Base-by-base conservation (phyloP, 2,888 invertebrate species). In the Dioctria rufipes region DNA sequence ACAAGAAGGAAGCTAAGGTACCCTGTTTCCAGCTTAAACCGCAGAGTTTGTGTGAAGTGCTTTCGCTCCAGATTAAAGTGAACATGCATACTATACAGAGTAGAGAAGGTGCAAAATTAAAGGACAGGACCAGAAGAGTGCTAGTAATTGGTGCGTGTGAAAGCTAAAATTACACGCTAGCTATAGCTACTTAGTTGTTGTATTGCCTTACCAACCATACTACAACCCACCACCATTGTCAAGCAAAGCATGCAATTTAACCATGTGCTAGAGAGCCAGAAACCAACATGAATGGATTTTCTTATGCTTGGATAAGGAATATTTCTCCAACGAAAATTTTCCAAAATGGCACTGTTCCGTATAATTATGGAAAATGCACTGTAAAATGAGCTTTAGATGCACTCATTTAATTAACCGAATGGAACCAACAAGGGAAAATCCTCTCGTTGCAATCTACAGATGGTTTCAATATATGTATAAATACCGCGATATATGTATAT, bases 131-230 rank as follows among this genome's bases (percentile, higher is more conserved):
- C 25, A 25, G 42, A 60, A 73, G 58, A 42, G 73, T 73, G 13
- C 60, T 73, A 42, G 54, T 73, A 73, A 73, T 73, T 73, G 73
- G 73, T 73, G 73, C 73, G 73, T 73, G 43, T 51, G 73, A 60
- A 73, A 73, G 60, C 73, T 73, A 58, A 73, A 73, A 73, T 73
- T 60, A 73, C 73, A 25, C 25, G 25, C 25, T 25, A 25, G 42
- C 40, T 73, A n/a, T n/a, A n/a, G 25, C 73, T 42, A 73, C 73
- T 73, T 13, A 73, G 60, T 73, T 60, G 42, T 58, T 25, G 54
- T 13, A 73, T 73, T 73, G 42, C 73, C 42, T n/a, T 40, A 13
- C 58, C 58, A 42, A n/a, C 73, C 73, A 60, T 73, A 25, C 25
- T 25, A 25, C 43, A 73, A 60, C 43, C 13, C n/a, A 58, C 0